Percentiles rank a stretch among this genome's conserved stretches.
Evolutionary conservation across 2,888 invertebrate species (phyloP).

Genomic region (Pristionchus japonicus): DNA sequence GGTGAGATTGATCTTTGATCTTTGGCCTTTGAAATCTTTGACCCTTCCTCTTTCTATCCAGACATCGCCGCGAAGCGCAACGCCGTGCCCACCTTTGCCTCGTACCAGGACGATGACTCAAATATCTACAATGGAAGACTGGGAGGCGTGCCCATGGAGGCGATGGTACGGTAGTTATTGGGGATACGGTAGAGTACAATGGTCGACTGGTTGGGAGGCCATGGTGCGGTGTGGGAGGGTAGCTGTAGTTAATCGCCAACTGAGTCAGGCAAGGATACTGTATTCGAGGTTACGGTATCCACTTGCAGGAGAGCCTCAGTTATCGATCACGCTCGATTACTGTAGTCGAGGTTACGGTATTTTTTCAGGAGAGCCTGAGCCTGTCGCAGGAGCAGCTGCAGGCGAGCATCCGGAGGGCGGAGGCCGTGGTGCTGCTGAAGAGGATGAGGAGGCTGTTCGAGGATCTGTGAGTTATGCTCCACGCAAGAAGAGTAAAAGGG

Average conservation of each 20-base stretch:
- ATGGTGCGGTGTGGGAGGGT: background rate
- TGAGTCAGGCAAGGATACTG: too few relatives aligned
- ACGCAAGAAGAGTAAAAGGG: too few relatives aligned
- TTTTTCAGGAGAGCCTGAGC: background rate
- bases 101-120: background rate
- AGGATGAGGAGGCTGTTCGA: background rate
- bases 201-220: background rate
- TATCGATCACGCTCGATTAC: background rate
- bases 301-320: too few relatives aligned
- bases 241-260: too few relatives aligned
- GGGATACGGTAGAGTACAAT: background rate
- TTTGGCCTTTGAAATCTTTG: constrained; percentile 1
- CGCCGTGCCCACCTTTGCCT: background rate
- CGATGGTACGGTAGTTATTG: background rate
- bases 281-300: too few relatives aligned
- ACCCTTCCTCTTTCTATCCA: background rate
- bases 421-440: background rate
- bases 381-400: background rate
- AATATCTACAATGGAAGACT: background rate
- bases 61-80: background rate
- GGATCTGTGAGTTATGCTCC: constrained; percentile 25
- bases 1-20: constrained; percentile 7
- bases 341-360: background rate
- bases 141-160: background rate
- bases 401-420: background rate